These are phyloP conservation scores for Numida meleagris DNA, from an alignment of 2,113 vertebrate species.

Conservation along the genomic window DNA sequence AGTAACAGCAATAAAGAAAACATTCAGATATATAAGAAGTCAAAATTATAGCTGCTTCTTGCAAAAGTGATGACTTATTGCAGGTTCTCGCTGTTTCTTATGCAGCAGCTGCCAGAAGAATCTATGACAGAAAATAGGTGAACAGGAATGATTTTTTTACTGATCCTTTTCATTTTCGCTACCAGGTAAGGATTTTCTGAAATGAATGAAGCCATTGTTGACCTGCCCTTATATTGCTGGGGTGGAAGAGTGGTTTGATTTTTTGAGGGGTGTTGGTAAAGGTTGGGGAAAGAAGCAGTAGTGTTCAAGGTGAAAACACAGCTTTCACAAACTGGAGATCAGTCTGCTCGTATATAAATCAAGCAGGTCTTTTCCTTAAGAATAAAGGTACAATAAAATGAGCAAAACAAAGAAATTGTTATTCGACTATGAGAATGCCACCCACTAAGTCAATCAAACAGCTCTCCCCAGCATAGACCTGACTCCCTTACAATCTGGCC, in stretches of 20 bases:
- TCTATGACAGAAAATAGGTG: background rate
- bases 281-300: background rate
- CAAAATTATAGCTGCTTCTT: background rate
- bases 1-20: background rate
- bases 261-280: background rate
- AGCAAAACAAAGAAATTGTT: conserved; percentile 65
- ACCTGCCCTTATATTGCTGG: background rate
- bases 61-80: background rate
- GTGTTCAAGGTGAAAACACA: conserved; percentile 1
- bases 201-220: conserved; percentile 23
- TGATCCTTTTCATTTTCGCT: conserved; percentile 12
- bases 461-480: background rate
- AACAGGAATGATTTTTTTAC: background rate
- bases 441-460: conserved; percentile 54
- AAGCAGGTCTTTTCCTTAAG: background rate
- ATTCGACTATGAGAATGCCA: conserved; percentile 30
- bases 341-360: conserved; percentile 18
- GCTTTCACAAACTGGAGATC: background rate
- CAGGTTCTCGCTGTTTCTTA: background rate
- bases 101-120: background rate
- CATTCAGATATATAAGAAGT: background rate
- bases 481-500: conserved; percentile 30
- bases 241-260: background rate
- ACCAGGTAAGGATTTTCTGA: conserved; percentile 11
- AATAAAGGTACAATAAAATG: conserved; percentile 33